These are phyloP conservation scores for Lithophane ornitopus DNA, from an alignment of 2,888 invertebrate species.

Conservation along the genomic window DNA sequence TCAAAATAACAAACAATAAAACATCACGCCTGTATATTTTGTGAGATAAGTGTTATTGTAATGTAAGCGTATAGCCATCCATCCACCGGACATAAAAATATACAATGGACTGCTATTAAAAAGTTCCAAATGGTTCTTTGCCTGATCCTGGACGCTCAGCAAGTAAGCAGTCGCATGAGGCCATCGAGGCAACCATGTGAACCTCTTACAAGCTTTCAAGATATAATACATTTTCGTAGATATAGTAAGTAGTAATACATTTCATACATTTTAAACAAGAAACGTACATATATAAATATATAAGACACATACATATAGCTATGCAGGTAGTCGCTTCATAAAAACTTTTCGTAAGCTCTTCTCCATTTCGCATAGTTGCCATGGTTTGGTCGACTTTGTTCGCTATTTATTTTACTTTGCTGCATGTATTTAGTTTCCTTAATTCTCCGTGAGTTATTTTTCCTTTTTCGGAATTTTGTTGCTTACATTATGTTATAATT, in stretches of 20 bases:
- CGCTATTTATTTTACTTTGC: constrained; percentile 16
- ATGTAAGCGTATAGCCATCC: not conserved
- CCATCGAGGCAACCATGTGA: not conserved
- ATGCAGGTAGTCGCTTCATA: constrained; percentile 10
- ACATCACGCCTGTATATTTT: not conserved
- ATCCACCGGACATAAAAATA: not conserved
- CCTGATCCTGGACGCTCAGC: not conserved
- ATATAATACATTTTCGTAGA: not conserved
- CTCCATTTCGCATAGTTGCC: constrained; percentile 18
- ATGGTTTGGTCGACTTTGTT: constrained; percentile 24
- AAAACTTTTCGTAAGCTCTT: constrained; percentile 31
- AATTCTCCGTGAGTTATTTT: not conserved
- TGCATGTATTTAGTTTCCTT: constrained; percentile 32
- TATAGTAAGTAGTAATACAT: no score
- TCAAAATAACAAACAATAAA: not conserved
- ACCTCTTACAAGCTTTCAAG: not conserved
- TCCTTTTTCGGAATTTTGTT: not conserved
- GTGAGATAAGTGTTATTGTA: not conserved
- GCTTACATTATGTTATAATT: not conserved
- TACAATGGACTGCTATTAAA: no score
- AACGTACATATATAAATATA: not conserved
- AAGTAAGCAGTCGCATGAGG: not conserved
- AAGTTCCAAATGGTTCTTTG: not conserved
- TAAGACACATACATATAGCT: not conserved
- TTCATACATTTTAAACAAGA: no score